Evolutionary conservation across 2,888 invertebrate genomes (phyloP).

Genomic region (Leptarthrus brevirostris): DNA sequence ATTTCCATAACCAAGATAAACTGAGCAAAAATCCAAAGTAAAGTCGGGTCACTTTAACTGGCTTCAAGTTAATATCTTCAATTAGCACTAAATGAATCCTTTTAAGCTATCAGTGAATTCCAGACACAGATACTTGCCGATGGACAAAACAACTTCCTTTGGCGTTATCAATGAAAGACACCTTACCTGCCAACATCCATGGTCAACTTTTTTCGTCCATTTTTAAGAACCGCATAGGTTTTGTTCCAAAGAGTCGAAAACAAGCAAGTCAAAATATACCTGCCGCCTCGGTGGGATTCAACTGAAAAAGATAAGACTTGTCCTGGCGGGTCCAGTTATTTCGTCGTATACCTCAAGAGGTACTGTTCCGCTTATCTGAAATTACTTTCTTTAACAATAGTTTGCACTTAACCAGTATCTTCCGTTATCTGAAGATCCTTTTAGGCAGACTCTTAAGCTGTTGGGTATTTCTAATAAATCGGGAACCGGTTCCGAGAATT

Average conservation of each 20-base stretch:
- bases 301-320: not conserved
- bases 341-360: not conserved
- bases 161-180: slow-evolving; percentile 24
- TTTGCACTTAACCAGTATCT: slow-evolving; percentile 43
- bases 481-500: not conserved
- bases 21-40: not conserved
- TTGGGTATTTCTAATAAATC: not conserved
- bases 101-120: slow-evolving; percentile 37
- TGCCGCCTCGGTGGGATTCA: not conserved
- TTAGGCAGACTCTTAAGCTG: slow-evolving; percentile 1
- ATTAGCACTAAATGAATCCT: slow-evolving; percentile 46
- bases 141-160: slow-evolving; percentile 17
- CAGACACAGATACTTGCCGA: slow-evolving; percentile 11
- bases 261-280: too few species aligned
- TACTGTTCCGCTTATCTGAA: slow-evolving; percentile 19
- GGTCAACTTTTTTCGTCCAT: too few species aligned
- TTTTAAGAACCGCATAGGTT: too few species aligned
- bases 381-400: slow-evolving; percentile 22
- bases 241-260: too few species aligned
- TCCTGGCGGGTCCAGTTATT: not conserved
- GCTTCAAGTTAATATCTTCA: slow-evolving; percentile 26
- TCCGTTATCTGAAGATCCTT: slow-evolving; percentile 36
- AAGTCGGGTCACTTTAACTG: slow-evolving; percentile 9
- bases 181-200: slow-evolving; percentile 5
- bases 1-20: slow-evolving; percentile 17